Evolutionary conservation across 1,140 invertebrate genomes (phyloP), one percentile per base, ranked within the genome.

Genomic region (Pseudomyrmex dendroicus): DNA sequence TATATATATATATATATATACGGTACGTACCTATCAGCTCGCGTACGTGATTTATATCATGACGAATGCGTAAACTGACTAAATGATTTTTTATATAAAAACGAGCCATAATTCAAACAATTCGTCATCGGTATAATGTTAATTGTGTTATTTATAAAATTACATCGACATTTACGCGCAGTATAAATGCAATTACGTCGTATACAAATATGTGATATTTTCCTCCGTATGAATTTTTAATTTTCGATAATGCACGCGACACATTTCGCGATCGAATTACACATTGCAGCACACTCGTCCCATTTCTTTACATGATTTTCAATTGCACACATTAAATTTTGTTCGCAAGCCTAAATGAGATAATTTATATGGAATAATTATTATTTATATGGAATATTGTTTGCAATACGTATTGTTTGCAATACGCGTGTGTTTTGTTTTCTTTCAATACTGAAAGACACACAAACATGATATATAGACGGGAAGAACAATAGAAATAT

Each of bases 191-290:
- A 78, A 78, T 78, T 78, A 78, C 17, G 15, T 68, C 35, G 5
- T 66, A 66, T 25, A 70, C 52, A 78, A 78, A 78, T 70, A 35
- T 35, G 5, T 35, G 35, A 20, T 12, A 78, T 78, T 78, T 78
- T 78, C 54, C 9, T 70, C 44, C 35, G n/a, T 80, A 17, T 80
- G 67, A 80, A 80, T 80, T 62, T 80, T 80, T 80, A 80, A 80
- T 80, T 70, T 59, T n/a, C 22, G 20, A 59, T 80, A 80, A 80
- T 80, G 12, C 57, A 72, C 48, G 54, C 64, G 15, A 57, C 20
- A 70, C 44, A 48, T 80, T 61, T 57, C 66, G 54, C 66, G 44
- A 80, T 80, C 57, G 66, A 72, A 61, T 61, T 9, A 15, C 54
- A 67, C 10, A 13, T 15, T 17, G 50, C 20, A 48, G 10, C 48